Conservation (phyloP, 2,888 invertebrate species). For the Sclerodermus sp. region DNA sequence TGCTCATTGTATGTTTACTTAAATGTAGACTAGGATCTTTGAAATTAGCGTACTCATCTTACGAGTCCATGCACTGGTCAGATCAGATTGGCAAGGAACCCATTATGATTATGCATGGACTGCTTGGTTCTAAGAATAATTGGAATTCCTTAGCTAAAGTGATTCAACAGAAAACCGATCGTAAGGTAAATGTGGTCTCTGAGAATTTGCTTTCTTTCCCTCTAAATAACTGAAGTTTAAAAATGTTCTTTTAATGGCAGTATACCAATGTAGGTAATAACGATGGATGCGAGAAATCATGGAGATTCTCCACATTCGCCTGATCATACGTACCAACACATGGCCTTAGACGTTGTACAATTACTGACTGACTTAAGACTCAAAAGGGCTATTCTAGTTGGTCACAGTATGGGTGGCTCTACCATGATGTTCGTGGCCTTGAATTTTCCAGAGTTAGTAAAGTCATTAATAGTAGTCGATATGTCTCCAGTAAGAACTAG, state of each 20-base stretch:
- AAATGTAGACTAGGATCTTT: constrained; percentile 56
- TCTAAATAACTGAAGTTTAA: neutral
- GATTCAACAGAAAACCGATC: constrained; percentile 66
- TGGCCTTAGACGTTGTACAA: constrained; percentile 74
- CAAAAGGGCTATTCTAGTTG: constrained; percentile 71
- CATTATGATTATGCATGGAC: constrained; percentile 83
- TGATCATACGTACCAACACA: constrained; percentile 72
- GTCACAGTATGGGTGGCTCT: constrained; percentile 97
- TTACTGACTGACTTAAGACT: constrained; percentile 69
- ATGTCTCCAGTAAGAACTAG: constrained; percentile 70
- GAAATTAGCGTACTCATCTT: constrained; percentile 69
- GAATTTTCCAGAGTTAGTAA: constrained; percentile 66
- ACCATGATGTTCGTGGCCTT: constrained; percentile 84
- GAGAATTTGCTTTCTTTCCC: neutral
- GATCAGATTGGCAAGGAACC: constrained; percentile 59
- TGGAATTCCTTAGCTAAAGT: constrained; percentile 82
- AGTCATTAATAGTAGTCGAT: constrained; percentile 72
- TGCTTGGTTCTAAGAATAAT: constrained; percentile 84
- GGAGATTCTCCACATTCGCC: constrained; percentile 85
- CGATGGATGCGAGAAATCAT: constrained; percentile 91
- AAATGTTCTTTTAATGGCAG: neutral
- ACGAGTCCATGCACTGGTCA: constrained; percentile 61
- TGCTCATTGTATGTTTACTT: no score
- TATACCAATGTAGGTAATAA: constrained; percentile 63
- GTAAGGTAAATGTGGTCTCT: constrained; percentile 61